phyloP scores from a whole-genome alignment of 35 echinoderm and acorn worm species.

The Apostichopus californicus region DNA sequence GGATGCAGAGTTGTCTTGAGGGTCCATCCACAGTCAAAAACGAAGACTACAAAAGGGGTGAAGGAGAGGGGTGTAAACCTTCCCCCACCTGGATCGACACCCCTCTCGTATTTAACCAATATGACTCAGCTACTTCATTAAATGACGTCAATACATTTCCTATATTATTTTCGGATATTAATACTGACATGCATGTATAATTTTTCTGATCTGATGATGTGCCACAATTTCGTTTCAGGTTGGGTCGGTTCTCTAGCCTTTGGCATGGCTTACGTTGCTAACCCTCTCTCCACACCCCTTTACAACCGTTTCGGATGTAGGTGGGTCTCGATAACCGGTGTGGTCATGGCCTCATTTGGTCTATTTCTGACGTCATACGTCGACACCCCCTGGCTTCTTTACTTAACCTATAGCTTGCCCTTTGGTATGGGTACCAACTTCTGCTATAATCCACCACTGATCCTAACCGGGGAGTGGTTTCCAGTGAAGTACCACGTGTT shows the following conservation, averaged over 20 bases:
- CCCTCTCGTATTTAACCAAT: too few relatives aligned
- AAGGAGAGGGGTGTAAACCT: too few relatives aligned
- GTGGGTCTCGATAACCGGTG: conserved; percentile 65
- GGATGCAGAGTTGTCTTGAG: too few relatives aligned
- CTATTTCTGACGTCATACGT: conserved; percentile 89
- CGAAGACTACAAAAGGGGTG: too few relatives aligned
- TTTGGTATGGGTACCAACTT: conserved; percentile 96
- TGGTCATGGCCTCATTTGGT: conserved; percentile 63
- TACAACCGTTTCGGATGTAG: conserved; percentile 78
- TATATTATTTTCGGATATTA: too few relatives aligned
- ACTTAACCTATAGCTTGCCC: conserved; percentile 86
- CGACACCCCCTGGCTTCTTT: conserved; percentile 72
- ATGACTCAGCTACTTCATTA: too few relatives aligned
- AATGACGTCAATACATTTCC: too few relatives aligned
- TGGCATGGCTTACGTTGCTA: conserved; percentile 89
- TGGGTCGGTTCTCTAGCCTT: conserved; percentile 95
- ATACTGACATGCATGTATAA: too few relatives aligned
- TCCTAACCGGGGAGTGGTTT: conserved; percentile 89
- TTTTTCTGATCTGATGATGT: too few relatives aligned
- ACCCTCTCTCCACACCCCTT: conserved; percentile 84
- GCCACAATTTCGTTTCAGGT: conserved; percentile 25
- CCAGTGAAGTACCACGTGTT: conserved; percentile 81
- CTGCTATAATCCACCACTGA: conserved; percentile 87
- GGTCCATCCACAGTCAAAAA: too few relatives aligned
- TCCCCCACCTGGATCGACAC: too few relatives aligned